Evolutionary conservation across 2,797 vertebrate species (phyloP).

Genomic region (Sebastes hubbsi): DNA sequence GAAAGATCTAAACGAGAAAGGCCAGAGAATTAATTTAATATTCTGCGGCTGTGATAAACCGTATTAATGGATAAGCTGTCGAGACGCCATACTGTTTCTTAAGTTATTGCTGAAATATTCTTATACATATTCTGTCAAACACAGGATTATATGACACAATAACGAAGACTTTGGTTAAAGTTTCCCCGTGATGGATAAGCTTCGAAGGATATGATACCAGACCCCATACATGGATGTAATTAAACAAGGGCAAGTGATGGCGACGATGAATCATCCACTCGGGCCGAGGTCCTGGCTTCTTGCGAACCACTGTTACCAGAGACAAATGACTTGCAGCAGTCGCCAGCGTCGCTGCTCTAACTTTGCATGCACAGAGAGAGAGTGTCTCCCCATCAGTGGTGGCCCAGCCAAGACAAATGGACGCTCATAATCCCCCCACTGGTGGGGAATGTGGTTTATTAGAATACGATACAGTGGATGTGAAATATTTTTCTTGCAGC

Average conservation of each 20-base stretch:
- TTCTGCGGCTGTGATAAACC: slow-evolving; percentile 53
- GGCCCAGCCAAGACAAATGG: slow-evolving; percentile 77
- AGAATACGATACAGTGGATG: slow-evolving; percentile 65
- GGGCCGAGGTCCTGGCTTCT: slow-evolving; percentile 69
- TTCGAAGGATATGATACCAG: slow-evolving; percentile 64
- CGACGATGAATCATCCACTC: slow-evolving; percentile 68
- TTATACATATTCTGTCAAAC: slow-evolving; percentile 65
- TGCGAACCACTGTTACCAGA: slow-evolving; percentile 64
- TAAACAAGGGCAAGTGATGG: slow-evolving; percentile 74
- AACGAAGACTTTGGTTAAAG: slow-evolving; percentile 59
- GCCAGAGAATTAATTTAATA: slow-evolving; percentile 48
- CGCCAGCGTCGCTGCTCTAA: slow-evolving; percentile 65
- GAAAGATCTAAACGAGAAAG: slow-evolving; percentile 37
- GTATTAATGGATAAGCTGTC: slow-evolving; percentile 67
- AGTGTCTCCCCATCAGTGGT: slow-evolving; percentile 62
- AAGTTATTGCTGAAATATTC: slow-evolving; percentile 71
- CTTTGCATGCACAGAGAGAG: slow-evolving; percentile 56
- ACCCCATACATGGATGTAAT: slow-evolving; percentile 75
- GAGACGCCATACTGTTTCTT: slow-evolving; percentile 54
- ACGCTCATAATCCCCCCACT: slow-evolving; percentile 68
- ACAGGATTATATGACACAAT: slow-evolving; percentile 73
- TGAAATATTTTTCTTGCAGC: slow-evolving; percentile 61
- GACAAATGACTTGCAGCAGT: slow-evolving; percentile 76
- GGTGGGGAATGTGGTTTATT: slow-evolving; percentile 69
- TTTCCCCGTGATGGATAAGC: slow-evolving; percentile 65